Evolutionary conservation across 2,888 invertebrate genomes (phyloP), one percentile per base, ranked within the genome.

Genomic region (Malachius bipustulatus): DNA sequence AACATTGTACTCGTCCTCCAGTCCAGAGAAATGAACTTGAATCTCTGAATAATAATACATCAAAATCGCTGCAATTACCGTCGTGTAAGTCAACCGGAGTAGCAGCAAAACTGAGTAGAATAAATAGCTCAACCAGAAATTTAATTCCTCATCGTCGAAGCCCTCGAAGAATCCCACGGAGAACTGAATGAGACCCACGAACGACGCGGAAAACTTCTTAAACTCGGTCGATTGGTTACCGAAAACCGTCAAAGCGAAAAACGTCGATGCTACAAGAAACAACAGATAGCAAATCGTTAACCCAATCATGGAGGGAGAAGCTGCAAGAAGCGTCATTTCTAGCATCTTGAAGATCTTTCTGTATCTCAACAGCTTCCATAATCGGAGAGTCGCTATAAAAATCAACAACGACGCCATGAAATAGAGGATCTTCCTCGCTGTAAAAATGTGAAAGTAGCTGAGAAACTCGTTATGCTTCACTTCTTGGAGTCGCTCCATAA

Each of bases 361-460:
- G 33, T 47, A 49, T 29, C 47, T 27, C 11, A 47, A 38, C 12
- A 48, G 32, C 30, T 42, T 46, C 47, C 49, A 49, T 8, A 46
- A 26, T 14, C 47, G 36, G 2, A 47, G 15, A 2, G 44, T 45
- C 2, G 47, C 42, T 12, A 48, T 27, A 10, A 43, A 42, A 6
- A 47, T 41, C 16, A 49, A 34, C 2, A 41, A 2, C 2, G 47
- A 36, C 3, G 43, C 43, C 9, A 44, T 24, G 11, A 48, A 16
- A 2, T 30, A 47, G 4, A 48, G 12, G 3, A 30, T 6, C 13
- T 40, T 33, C 10, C 45, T 42, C 16, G 41, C 38, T 31, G 36
- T 36, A 9, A 46, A 16, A 2, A 42, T 39, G 15, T 27, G n/a
- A 26, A 38, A 44, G 16, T 47, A 49, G 12, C 36, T 39, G 1